phyloP scores from a whole-genome alignment of 2,888 invertebrate genomes.

The Scaptomyza flava region DNA sequence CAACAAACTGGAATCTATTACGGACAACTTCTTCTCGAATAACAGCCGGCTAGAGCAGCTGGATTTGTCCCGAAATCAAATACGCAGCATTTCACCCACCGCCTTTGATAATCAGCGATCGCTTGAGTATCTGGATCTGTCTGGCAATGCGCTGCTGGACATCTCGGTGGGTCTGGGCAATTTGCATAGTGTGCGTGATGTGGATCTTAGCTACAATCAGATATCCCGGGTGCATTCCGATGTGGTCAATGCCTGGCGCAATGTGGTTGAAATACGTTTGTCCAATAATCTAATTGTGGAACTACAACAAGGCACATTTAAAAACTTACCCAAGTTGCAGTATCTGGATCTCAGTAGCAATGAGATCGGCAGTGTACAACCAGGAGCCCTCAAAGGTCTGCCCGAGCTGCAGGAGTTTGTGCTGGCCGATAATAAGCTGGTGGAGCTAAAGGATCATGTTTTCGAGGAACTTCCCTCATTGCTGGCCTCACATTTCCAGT shows the following conservation, averaged over 20 bases:
- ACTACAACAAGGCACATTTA: conserved; percentile 89
- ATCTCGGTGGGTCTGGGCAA: conserved; percentile 90
- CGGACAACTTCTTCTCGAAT: conserved; percentile 89
- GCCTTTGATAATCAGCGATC: conserved; percentile 88
- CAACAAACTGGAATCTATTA: conserved; percentile 90
- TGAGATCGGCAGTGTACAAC: conserved; percentile 90
- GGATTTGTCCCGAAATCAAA: conserved; percentile 91
- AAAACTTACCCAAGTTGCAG: conserved; percentile 89
- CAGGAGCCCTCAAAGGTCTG: conserved; percentile 89
- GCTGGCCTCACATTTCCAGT: conserved; percentile 89
- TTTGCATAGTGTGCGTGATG: conserved; percentile 88
- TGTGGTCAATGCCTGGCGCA: conserved; percentile 88
- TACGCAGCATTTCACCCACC: conserved; percentile 88
- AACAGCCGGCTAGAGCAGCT: conserved; percentile 87
- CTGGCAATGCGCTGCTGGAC: conserved; percentile 90
- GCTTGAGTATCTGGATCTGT: conserved; percentile 90
- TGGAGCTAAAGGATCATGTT: conserved; percentile 90
- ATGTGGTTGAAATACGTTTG: conserved; percentile 89
- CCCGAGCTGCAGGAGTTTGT: conserved; percentile 89
- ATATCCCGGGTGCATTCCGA: conserved; percentile 89
- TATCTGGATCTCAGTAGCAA: conserved; percentile 92
- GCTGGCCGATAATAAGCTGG: conserved; percentile 89
- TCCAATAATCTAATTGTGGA: conserved; percentile 90
- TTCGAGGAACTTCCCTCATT: conserved; percentile 90
- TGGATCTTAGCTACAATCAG: conserved; percentile 92